Evolutionary conservation across 2,888 invertebrate species (phyloP).

Genomic region (Graphium colonna): DNA sequence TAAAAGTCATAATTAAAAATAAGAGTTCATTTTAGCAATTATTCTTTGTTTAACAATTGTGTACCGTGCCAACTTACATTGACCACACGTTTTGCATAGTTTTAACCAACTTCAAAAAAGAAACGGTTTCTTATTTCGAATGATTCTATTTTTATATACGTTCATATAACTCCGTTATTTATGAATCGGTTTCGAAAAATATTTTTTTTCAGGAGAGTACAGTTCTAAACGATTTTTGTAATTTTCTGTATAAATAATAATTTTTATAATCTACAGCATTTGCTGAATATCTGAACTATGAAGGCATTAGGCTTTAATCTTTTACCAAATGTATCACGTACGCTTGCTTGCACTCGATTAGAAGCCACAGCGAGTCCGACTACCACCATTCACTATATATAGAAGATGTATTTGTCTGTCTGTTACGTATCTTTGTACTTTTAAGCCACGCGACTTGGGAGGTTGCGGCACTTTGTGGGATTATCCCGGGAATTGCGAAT

Average conservation of each 20-base stretch:
- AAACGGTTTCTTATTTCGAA: too few species aligned
- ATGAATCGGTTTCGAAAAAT: background rate
- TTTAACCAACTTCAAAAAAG: too few species aligned
- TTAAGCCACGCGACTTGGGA: constrained; percentile 41
- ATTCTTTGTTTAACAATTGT: too few species aligned
- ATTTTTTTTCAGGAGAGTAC: too few species aligned
- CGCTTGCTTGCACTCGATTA: background rate
- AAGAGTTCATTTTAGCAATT: too few species aligned
- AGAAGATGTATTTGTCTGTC: background rate
- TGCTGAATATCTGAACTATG: background rate
- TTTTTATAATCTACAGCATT: background rate
- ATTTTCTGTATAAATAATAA: background rate
- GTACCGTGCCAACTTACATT: too few species aligned
- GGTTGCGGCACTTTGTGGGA: constrained; percentile 61
- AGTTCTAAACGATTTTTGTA: background rate
- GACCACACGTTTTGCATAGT: too few species aligned
- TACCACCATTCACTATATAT: too few species aligned
- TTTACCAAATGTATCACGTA: background rate
- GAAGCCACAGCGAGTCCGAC: background rate
- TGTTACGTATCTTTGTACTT: too few species aligned
- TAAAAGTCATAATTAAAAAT: too few species aligned
- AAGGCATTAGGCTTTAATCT: background rate
- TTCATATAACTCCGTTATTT: too few species aligned
- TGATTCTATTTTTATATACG: too few species aligned
- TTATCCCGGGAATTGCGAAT: constrained; percentile 43